A percentile compares a stretch with the other conserved stretches of the same genome.
These are phyloP conservation scores for Acanthaster planci DNA, from an alignment of 35 echinoderm and acorn worm species.

Conservation along the genomic window DNA sequence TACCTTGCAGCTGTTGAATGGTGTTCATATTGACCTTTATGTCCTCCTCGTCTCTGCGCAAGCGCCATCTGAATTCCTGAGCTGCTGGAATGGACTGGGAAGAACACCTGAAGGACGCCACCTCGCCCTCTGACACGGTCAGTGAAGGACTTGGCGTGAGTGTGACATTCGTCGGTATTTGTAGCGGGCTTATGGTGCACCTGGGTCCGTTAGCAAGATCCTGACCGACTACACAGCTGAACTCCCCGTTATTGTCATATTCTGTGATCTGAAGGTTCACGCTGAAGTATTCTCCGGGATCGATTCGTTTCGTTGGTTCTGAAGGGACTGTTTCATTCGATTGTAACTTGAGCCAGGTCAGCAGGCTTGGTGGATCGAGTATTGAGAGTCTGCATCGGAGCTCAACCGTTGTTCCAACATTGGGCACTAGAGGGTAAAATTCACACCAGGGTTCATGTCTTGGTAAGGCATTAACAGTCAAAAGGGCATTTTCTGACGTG, in stretches of 20 bases:
- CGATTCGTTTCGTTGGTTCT: background rate
- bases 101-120: background rate
- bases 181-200: background rate
- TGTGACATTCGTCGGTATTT: background rate
- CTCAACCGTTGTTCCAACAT: background rate
- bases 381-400: background rate
- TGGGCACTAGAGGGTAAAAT: background rate
- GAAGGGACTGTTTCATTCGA: background rate
- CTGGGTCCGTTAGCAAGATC: constrained; percentile 5
- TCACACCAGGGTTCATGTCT: background rate
- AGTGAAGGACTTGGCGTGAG: background rate
- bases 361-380: background rate
- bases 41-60: background rate
- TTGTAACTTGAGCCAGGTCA: background rate
- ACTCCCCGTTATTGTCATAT: background rate
- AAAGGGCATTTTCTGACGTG: too few relatives aligned
- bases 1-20: background rate
- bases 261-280: background rate
- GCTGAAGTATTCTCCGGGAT: background rate
- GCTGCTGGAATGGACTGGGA: background rate
- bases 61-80: constrained; percentile 10
- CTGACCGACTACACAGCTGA: background rate
- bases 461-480: too few relatives aligned
- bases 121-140: background rate
- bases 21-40: constrained; percentile 3